A percentile compares a stretch with the other conserved stretches of the same genome.
Conservation (phyloP, 2,888 invertebrate genomes). For the Luperina testacea region DNA sequence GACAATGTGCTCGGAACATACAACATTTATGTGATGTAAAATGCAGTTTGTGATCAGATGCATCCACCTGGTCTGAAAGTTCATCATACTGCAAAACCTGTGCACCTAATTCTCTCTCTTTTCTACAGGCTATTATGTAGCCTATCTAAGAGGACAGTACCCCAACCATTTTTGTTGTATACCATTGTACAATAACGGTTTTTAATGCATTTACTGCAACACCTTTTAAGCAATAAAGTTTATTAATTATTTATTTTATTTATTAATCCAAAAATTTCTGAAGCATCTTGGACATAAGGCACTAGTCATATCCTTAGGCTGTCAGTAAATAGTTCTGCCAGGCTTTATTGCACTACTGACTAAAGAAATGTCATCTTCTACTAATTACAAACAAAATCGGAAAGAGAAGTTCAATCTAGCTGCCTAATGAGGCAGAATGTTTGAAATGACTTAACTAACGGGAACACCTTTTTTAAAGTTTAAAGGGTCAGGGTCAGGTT, state of each 20-base stretch:
- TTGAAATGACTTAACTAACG: neutral
- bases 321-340: neutral
- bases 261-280: neutral
- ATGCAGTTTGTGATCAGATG: conserved; percentile 28
- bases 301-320: neutral
- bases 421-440: neutral
- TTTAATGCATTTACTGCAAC: too few species aligned
- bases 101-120: neutral
- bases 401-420: neutral
- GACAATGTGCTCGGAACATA: conserved; percentile 52
- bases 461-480: neutral
- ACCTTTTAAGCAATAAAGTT: too few species aligned
- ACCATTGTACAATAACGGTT: too few species aligned
- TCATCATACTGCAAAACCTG: neutral
- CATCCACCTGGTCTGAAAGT: conserved; percentile 1
- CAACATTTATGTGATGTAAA: conserved; percentile 29
- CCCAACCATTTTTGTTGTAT: too few species aligned
- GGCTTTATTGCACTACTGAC: neutral
- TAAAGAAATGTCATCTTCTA: neutral
- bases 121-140: too few species aligned
- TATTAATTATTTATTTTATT: too few species aligned
- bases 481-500: too few species aligned
- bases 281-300: neutral
- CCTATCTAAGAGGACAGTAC: too few species aligned
- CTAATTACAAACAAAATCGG: neutral